Base-by-base conservation (phyloP, 2,888 invertebrate species). In the Melieria omissa region DNA sequence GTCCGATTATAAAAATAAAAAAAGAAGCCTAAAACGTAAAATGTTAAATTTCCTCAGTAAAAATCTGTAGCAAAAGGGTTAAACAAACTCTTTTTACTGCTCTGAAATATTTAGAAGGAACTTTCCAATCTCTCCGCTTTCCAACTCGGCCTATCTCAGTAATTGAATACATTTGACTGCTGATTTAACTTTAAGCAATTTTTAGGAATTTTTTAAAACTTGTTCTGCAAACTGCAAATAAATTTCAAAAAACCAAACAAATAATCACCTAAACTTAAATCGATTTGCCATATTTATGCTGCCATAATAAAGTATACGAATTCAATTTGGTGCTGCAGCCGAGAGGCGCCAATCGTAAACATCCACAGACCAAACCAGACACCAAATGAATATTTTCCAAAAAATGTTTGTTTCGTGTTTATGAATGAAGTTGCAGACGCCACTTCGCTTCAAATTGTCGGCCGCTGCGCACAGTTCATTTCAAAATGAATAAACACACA, bases 401-500 rank as follows among this genome's bases (percentile, higher is more conserved):
- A 41, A 57, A 66, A 41, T n/a, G n/a, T 12, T 54, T 57, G 57
- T 14, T 66, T 45, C 14, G 46, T 60, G 14, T 67, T 67, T 60
- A 67, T 67, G 49, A 64, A 64, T 64, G 57, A 49, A 73, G 67
- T 71, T 65, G 58, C 67, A 71, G 70, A 70, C 73, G 73, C 73
- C 69, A 69, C 72, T 62, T 71, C 55, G 41, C 46, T 67, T 54
- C 54, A 58, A 16, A 16, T 41, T 10, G n/a, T 14, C 29, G 16
- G 16, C 64, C 41, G 41, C 5, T n/a, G 41, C 10, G 14, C 29
- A 65, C 52, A 65, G 64, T 65, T 52, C 54, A 49, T 65, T 65
- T 47, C 29, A 63, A 16, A 46, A 63, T 41, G 79, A 80, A 80
- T 78, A 79, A 79, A 77, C 77, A 79, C 79, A 81, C 77, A 74